phyloP scores from a whole-genome alignment of 1,140 invertebrate species.

The Drosophila azteca region DNA sequence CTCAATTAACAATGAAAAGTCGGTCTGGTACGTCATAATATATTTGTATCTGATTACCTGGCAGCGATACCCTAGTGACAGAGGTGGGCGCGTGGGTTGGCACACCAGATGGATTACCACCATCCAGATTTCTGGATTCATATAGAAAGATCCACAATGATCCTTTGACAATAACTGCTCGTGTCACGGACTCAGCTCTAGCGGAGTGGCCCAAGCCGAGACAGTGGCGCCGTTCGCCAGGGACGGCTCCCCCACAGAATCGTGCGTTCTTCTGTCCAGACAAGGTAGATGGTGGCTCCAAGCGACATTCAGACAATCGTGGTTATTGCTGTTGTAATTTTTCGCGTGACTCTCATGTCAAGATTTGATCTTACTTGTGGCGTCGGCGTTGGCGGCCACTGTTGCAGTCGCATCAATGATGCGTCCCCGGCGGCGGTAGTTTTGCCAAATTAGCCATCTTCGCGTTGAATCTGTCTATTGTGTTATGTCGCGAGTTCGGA shows the following conservation, averaged over 20 bases:
- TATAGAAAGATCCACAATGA: too few relatives aligned
- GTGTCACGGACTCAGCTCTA: conserved; percentile 23
- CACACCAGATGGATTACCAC: conserved; percentile 4
- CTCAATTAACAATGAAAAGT: conserved; percentile 80
- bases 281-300: conserved; percentile 24
- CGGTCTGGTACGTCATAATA: conserved; percentile 77
- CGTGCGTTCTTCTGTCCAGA: conserved; percentile 57
- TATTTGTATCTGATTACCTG: conserved; percentile 77
- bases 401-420: conserved; percentile 41
- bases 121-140: too few relatives aligned
- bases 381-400: conserved; percentile 17
- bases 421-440: conserved; percentile 1
- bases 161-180: background rate
- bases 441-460: too few relatives aligned
- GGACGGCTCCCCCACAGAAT: conserved; percentile 43
- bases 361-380: conserved; percentile 60
- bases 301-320: conserved; percentile 27
- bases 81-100: background rate
- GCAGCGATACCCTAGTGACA: conserved; percentile 13
- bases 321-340: conserved; percentile 47
- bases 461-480: too few relatives aligned
- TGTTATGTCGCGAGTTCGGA: too few relatives aligned
- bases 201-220: conserved; percentile 11
- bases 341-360: conserved; percentile 73
- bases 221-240: conserved; percentile 48